Percentiles rank a stretch among this genome's conserved stretches.
Conservation (phyloP, 2,113 vertebrate genomes). For the Dolichallabes microphthalmus region DNA sequence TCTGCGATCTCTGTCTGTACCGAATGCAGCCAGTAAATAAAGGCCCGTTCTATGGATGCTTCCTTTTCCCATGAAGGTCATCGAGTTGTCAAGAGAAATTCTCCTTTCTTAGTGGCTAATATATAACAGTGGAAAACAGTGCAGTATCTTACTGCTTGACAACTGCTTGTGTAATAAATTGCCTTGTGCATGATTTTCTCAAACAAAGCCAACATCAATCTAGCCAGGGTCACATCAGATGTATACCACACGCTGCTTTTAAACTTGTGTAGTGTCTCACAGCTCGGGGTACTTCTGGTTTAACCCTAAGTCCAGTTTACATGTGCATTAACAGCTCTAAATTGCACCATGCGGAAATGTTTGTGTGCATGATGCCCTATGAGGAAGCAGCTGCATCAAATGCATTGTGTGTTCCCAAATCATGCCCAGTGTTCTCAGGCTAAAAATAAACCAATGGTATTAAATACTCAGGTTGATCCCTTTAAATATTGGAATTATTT, state of each 20-base stretch:
- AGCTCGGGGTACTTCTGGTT: not conserved
- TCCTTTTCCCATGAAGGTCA: conserved; percentile 37
- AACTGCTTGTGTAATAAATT: conserved; percentile 24
- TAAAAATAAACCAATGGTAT: not conserved
- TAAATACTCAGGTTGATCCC: not conserved
- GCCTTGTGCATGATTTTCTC: not conserved
- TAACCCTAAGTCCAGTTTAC: not conserved
- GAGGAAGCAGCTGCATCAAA: not conserved
- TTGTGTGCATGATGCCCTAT: not conserved
- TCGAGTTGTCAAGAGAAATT: conserved; percentile 11
- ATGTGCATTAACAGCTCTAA: not conserved
- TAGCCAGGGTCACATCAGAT: conserved; percentile 15
- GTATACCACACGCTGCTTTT: not conserved
- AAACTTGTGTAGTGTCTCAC: not conserved
- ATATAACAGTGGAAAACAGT: conserved; percentile 14
- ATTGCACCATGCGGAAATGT: not conserved
- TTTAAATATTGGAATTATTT: conserved; percentile 10
- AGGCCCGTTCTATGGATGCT: conserved; percentile 18
- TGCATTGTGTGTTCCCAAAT: not conserved
- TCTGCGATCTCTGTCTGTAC: conserved; percentile 16
- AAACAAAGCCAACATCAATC: conserved; percentile 29
- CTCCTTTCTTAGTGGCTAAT: not conserved
- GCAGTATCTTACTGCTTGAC: not conserved
- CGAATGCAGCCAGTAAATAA: conserved; percentile 40
- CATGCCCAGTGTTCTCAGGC: too few relatives aligned